phyloP scores from a whole-genome alignment of 2,888 invertebrate species.

The Drosophila nigricruria region DNA sequence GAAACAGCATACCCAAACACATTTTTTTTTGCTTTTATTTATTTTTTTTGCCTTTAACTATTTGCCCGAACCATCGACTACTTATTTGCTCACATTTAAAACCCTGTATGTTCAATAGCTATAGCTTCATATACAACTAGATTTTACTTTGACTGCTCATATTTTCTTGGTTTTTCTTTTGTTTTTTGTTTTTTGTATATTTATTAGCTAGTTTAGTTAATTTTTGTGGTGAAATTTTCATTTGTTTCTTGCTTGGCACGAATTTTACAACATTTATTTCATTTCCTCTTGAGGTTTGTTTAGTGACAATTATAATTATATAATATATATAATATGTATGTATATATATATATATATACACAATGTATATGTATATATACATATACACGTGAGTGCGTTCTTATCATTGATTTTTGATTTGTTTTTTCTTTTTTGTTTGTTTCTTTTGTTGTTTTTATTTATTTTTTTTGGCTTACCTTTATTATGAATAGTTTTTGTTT shows the following conservation, averaged over 20 bases:
- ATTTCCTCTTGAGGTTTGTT: conserved; percentile 46
- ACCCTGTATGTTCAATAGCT: conserved; percentile 81
- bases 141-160: conserved; percentile 17
- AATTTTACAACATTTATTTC: conserved; percentile 61
- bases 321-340: conserved; percentile 18
- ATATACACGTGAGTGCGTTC: conserved; percentile 63
- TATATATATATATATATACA: background rate
- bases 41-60: conserved; percentile 19
- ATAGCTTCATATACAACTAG: conserved; percentile 69
- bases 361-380: conserved; percentile 46
- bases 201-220: conserved; percentile 42
- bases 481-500: conserved; percentile 8
- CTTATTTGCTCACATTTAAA: conserved; percentile 80
- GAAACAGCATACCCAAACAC: conserved; percentile 50
- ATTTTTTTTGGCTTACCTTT: conserved; percentile 36
- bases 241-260: conserved; percentile 52
- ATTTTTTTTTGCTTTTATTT: background rate
- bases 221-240: conserved; percentile 27
- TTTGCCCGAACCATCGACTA: conserved; percentile 50
- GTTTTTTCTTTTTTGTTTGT: conserved; percentile 24
- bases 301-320: conserved; percentile 45
- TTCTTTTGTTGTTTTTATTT: conserved; percentile 46
- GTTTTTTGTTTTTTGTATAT: background rate
- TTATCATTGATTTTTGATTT: conserved; percentile 69
- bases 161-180: background rate